phyloP scores from a whole-genome alignment of 2,113 vertebrate species.

The Ifrita kowaldi region DNA sequence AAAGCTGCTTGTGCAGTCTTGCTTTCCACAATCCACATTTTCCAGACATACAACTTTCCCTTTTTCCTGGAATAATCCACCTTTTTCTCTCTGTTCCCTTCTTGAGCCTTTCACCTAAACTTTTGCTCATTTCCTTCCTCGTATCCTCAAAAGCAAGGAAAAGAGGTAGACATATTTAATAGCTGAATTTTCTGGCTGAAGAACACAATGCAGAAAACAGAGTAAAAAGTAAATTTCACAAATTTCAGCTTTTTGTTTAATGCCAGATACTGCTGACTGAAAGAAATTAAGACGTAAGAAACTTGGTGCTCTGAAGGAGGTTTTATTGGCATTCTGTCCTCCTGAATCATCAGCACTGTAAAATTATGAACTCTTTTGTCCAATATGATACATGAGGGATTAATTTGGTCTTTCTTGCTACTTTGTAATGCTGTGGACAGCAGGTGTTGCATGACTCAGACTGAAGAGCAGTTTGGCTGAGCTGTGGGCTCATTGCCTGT shows the following conservation, averaged over 20 bases:
- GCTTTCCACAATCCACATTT: not conserved
- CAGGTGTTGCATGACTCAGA: not conserved
- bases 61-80: not conserved
- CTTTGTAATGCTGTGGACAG: not conserved
- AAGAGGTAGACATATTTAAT: not conserved
- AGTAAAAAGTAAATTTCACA: not conserved
- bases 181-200: not conserved
- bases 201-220: not conserved
- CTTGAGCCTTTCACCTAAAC: not conserved
- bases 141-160: not conserved
- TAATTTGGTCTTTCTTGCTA: not conserved
- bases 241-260: not conserved
- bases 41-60: not conserved
- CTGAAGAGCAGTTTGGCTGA: not conserved
- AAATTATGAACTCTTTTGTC: not conserved
- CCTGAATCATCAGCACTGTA: not conserved
- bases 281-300: not conserved
- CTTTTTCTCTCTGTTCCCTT: not conserved
- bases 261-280: not conserved
- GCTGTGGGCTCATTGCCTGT: rapidly evolving
- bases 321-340: not conserved
- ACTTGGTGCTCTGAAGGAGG: not conserved
- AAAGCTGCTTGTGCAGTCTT: not conserved
- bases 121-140: not conserved
- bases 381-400: not conserved